A percentile compares a stretch with the other conserved stretches of the same genome.
Conservation (phyloP, 2,888 invertebrate species). For the Yponomeuta malinellus region DNA sequence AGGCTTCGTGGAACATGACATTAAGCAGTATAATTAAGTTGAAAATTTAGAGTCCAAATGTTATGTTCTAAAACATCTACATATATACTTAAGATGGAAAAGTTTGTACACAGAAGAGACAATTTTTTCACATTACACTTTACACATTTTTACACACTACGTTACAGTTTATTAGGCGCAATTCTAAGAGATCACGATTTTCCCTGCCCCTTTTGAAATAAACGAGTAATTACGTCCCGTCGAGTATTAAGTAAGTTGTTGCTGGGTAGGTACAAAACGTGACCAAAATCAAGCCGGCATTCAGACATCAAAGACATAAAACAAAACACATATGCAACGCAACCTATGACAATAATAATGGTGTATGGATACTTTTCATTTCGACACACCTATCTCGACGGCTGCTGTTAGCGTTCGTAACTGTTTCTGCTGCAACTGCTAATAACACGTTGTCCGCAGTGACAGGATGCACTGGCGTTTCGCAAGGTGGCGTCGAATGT, state of each 20-base stretch:
- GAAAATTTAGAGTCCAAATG: not conserved
- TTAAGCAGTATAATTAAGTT: no score
- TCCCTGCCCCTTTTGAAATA: no score
- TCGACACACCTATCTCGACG: not conserved
- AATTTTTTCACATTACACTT: no score
- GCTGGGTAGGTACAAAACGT: not conserved
- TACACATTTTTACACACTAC: no score
- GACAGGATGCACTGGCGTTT: conserved; percentile 32
- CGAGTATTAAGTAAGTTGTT: no score
- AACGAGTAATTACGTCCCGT: no score
- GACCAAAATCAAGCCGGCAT: not conserved
- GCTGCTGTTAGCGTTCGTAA: not conserved
- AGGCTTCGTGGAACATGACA: no score
- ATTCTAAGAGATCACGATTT: no score
- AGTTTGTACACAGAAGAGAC: not conserved
- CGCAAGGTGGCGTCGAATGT: conserved; percentile 20
- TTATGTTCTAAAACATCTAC: not conserved
- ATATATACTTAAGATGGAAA: not conserved
- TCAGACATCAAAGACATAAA: not conserved
- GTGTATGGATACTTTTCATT: not conserved
- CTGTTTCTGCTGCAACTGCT: conserved; percentile 28
- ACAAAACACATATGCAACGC: not conserved
- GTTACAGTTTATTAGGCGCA: no score
- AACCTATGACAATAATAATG: conserved; percentile 2
- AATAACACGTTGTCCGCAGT: conserved; percentile 32